Conservation (phyloP, 2,797 vertebrate species). For the Paedocypris micromegethes region DNA sequence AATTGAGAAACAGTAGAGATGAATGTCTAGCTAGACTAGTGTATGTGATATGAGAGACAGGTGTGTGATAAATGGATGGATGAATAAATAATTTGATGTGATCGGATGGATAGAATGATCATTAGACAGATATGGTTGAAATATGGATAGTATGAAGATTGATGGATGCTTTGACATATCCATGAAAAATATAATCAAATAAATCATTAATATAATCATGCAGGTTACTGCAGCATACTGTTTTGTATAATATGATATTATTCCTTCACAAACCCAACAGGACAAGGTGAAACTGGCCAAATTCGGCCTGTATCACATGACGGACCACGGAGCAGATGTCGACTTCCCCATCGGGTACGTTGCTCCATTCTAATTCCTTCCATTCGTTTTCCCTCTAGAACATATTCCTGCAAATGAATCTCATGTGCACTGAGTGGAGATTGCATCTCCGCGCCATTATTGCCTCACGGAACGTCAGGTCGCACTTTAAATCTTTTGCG, state of each 20-base stretch:
- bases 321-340: constrained; percentile 90
- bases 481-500: constrained; percentile 31
- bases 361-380: constrained; percentile 22
- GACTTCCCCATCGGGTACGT: constrained; percentile 95
- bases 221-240: no score
- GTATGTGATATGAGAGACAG: no score
- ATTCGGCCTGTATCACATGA: constrained; percentile 98
- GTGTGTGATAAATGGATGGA: no score
- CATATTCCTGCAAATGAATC: constrained; percentile 41
- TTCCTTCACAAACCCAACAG: constrained; percentile 58
- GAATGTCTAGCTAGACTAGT: no score
- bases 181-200: no score
- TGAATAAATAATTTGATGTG: no score
- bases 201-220: no score
- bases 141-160: no score
- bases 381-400: constrained; percentile 31
- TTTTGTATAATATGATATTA: not conserved
- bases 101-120: no score
- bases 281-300: constrained; percentile 90
- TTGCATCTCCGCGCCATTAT: constrained; percentile 31
- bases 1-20: no score
- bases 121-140: no score
- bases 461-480: constrained; percentile 9
- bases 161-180: no score
- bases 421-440: constrained; percentile 20